Percentiles rank a stretch among this genome's conserved stretches.
These are phyloP conservation scores for Listronotus oregonensis DNA, from an alignment of 1,140 invertebrate genomes.

Conservation along the genomic window DNA sequence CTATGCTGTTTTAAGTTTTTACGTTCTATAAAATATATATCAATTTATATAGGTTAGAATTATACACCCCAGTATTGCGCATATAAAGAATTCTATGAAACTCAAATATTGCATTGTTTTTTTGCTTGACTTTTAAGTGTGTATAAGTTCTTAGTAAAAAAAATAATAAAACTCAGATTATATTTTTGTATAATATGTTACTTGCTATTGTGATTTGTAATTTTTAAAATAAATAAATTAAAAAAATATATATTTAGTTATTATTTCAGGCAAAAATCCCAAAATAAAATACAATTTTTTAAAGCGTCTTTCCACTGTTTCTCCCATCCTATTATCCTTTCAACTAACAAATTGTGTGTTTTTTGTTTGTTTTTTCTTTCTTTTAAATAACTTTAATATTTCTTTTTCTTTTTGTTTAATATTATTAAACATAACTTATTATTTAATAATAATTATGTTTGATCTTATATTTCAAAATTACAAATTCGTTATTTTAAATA, in stretches of 20 bases:
- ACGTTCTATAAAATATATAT: too few relatives aligned
- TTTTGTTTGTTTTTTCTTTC: constrained; percentile 27
- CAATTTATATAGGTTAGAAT: too few relatives aligned
- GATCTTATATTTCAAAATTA: too few relatives aligned
- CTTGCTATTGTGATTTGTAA: constrained; percentile 22
- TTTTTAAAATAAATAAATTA: constrained; percentile 28
- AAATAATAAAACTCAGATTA: not conserved
- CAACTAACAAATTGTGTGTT: constrained; percentile 38
- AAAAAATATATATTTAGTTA: not conserved
- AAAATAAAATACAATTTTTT: not conserved
- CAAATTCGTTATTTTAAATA: not conserved
- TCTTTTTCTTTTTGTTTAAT: constrained; percentile 7
- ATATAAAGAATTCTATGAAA: not conserved
- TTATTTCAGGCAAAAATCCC: too few relatives aligned
- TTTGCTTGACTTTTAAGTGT: too few relatives aligned
- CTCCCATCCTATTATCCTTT: constrained; percentile 11
- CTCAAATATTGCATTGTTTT: too few relatives aligned
- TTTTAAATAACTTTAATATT: constrained; percentile 4
- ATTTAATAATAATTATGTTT: too few relatives aligned
- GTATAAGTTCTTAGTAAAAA: not conserved
- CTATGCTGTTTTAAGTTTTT: not conserved
- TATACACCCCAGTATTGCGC: too few relatives aligned
- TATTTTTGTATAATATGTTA: constrained; percentile 31
- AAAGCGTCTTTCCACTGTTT: not conserved
- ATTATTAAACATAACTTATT: not conserved